Conservation (phyloP, 2,888 invertebrate species). For the Tetrapedia diversipes region DNA sequence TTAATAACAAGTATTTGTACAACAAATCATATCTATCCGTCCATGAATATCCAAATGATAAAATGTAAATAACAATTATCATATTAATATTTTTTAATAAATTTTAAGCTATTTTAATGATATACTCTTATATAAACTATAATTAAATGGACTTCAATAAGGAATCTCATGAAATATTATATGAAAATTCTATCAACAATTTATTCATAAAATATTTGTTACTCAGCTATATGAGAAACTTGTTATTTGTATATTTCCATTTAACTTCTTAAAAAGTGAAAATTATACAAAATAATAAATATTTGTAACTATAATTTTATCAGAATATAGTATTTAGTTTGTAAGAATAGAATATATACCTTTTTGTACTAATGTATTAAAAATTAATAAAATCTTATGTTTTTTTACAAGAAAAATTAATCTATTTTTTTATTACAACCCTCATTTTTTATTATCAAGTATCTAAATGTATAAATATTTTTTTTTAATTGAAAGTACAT, state of each 20-base stretch:
- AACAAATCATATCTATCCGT: constrained; percentile 72
- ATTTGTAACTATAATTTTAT: constrained; percentile 33
- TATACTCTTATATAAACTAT: constrained; percentile 37
- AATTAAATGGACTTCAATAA: constrained; percentile 25
- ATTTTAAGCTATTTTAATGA: too few species aligned
- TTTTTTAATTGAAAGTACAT: too few species aligned
- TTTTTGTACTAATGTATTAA: constrained; percentile 47
- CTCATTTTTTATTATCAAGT: not conserved
- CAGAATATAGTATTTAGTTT: constrained; percentile 13
- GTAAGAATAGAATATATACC: constrained; percentile 25
- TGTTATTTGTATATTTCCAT: constrained; percentile 41
- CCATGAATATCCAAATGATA: constrained; percentile 67
- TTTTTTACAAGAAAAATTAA: constrained; percentile 39
- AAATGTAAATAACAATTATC: constrained; percentile 37
- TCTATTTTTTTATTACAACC: constrained; percentile 16
- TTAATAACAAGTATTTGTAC: constrained; percentile 34
- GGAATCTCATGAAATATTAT: not conserved
- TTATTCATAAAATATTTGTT: constrained; percentile 13
- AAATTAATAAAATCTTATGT: constrained; percentile 35
- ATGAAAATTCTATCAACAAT: too few species aligned
- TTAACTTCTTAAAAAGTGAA: constrained; percentile 19
- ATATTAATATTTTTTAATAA: constrained; percentile 27
- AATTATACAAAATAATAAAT: constrained; percentile 43
- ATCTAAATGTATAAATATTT: too few species aligned
- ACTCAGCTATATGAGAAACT: constrained; percentile 20